Base-by-base conservation (phyloP, 2,797 vertebrate genomes). In the Pangasius macronema region DNA sequence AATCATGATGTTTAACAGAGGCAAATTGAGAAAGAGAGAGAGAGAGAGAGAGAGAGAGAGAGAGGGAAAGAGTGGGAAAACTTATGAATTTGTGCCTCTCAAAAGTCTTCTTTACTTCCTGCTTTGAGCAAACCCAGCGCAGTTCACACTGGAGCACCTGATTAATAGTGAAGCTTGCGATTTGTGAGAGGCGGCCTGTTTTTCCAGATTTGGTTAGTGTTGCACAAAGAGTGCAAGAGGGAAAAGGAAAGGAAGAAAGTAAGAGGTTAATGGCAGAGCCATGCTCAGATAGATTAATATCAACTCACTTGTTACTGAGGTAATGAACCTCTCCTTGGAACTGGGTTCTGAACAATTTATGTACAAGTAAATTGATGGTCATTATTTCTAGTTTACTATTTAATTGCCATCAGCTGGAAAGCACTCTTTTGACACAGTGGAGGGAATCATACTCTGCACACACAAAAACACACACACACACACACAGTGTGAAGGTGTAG, bases 351-450 rank as follows among this genome's bases (percentile, higher is more conserved):
- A 93, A 92, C 93, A 94, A 93, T 95, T 94, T 93, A 93, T 92
- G 92, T 92, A 94, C 92, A 93, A 93, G 93, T 94, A 93, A 95
- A 95, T 94, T 92, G 92, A 87, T 87, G 91, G 90, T 93, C 94
- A 96, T 94, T 94, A 95, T 95, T 95, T 95, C 94, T 93, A 95
- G 93, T 96, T 95, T 95, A 94, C 94, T 87, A 93, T 95, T 95
- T 95, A 94, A 95, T 95, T 95, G 92, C 92, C 91, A 91, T 95
- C 93, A 95, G 93, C 93, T 95, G 94, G 92, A 94, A 93, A 91
- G 89, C 92, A 91, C 94, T 90, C 90, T 92, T 94, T 93, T 93
- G 93, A 94, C 93, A 93, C 83, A 83, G 53, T 76, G 73, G n/a
- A 67, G 91, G 85, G 87, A 94, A 88, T 88, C 89, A 39, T 85